A percentile compares a stretch with the other conserved stretches of the same genome.
These are phyloP conservation scores for Semicossyphus pulcher DNA, from an alignment of 2,113 vertebrate species.

Conservation along the genomic window DNA sequence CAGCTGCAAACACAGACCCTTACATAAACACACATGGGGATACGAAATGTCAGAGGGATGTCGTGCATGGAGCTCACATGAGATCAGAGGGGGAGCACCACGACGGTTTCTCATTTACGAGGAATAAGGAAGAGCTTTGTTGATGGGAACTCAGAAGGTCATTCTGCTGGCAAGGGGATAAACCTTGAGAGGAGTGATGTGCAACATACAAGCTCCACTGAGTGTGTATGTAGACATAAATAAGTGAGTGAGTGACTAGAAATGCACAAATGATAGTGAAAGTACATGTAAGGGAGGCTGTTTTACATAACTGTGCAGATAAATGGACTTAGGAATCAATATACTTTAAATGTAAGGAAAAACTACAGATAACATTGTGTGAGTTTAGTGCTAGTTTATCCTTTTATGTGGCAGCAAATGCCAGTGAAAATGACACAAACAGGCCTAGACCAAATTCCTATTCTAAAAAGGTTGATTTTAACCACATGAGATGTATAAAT, in stretches of 20 bases:
- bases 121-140: constrained; percentile 46
- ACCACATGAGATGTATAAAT: background rate
- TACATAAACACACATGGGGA: background rate
- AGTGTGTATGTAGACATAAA: background rate
- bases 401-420: background rate
- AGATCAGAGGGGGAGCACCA: constrained; percentile 35
- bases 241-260: background rate
- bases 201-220: background rate
- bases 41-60: constrained; percentile 6
- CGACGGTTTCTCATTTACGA: constrained; percentile 16
- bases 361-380: background rate
- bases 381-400: background rate
- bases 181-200: constrained; percentile 2
- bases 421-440: background rate
- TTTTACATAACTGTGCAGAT: too few species aligned
- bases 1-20: constrained; percentile 33
- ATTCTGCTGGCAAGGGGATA: constrained; percentile 1
- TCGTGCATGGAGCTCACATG: background rate
- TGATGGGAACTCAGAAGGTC: constrained; percentile 26
- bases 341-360: too few species aligned
- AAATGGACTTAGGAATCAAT: background rate
- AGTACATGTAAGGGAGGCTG: background rate
- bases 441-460: background rate
- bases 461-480: background rate
- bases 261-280: background rate